Percentiles rank a stretch among this genome's conserved stretches.
phyloP scores from a whole-genome alignment of 2,113 vertebrate species.

The Nestor notabilis region DNA sequence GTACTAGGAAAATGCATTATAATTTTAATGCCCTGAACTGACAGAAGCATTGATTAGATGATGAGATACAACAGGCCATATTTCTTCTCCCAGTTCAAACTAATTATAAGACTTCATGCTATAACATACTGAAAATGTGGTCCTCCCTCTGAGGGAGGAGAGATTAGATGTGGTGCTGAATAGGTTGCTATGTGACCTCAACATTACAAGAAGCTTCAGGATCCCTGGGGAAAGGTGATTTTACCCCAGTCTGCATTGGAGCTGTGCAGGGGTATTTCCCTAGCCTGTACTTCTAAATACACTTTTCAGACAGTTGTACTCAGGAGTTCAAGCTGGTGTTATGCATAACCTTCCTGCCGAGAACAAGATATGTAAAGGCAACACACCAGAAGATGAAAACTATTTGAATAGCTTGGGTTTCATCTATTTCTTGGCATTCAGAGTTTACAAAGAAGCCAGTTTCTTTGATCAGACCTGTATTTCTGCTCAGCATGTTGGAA shows the following conservation, averaged over 20 bases:
- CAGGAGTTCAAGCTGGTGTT: not conserved
- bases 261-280: not conserved
- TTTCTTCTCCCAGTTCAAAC: not conserved
- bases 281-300: not conserved
- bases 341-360: not conserved
- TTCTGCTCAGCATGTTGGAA: not conserved
- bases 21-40: not conserved
- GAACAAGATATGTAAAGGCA: not conserved
- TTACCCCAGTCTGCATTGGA: not conserved
- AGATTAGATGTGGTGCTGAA: not conserved
- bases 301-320: not conserved
- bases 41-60: not conserved
- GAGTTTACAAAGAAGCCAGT: not conserved
- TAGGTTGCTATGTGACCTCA: accelerated
- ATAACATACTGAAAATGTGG: not conserved
- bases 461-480: not conserved
- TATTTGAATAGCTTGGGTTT: not conserved
- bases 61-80: not conserved
- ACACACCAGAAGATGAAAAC: not conserved
- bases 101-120: not conserved
- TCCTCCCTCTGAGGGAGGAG: not conserved
- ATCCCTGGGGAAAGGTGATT: not conserved
- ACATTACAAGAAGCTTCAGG: not conserved
- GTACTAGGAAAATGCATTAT: not conserved
- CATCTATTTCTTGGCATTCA: not conserved